A percentile compares a stretch with the other conserved stretches of the same genome.
Conservation (phyloP, 1,140 invertebrate genomes). For the Pteromalus puparum region DNA sequence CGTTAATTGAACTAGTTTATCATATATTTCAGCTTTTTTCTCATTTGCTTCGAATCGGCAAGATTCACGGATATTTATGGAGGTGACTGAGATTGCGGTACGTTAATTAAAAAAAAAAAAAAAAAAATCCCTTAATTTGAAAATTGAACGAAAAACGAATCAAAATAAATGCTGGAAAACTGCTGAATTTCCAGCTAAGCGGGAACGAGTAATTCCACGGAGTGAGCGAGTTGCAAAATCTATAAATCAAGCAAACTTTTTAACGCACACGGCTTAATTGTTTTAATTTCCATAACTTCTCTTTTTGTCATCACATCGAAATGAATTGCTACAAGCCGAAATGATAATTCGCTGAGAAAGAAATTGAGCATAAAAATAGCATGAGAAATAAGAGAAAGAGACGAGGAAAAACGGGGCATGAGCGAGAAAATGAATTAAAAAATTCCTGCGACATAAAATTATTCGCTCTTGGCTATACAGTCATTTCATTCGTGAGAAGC, state of each 20-base stretch:
- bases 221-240: not conserved
- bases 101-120: not conserved
- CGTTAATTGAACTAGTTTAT: too few species aligned
- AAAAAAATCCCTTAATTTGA: not conserved
- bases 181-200: too few species aligned
- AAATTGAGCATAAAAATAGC: not conserved
- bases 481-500: not conserved
- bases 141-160: not conserved
- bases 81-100: not conserved
- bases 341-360: not conserved
- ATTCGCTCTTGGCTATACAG: not conserved
- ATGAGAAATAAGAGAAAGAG: not conserved
- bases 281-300: not conserved
- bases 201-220: too few species aligned
- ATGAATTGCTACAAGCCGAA: not conserved
- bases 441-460: not conserved
- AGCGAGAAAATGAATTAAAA: not conserved
- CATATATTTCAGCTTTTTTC: too few species aligned
- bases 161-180: slow-evolving; percentile 12
- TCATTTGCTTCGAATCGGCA: not conserved
- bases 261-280: not conserved
- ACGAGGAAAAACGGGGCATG: not conserved
- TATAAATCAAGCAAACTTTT: slow-evolving; percentile 19
- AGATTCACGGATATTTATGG: not conserved
- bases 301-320: not conserved